These are phyloP conservation scores for Caenorhabditis inopinata DNA, from an alignment of 1,140 invertebrate species.

Conservation along the genomic window DNA sequence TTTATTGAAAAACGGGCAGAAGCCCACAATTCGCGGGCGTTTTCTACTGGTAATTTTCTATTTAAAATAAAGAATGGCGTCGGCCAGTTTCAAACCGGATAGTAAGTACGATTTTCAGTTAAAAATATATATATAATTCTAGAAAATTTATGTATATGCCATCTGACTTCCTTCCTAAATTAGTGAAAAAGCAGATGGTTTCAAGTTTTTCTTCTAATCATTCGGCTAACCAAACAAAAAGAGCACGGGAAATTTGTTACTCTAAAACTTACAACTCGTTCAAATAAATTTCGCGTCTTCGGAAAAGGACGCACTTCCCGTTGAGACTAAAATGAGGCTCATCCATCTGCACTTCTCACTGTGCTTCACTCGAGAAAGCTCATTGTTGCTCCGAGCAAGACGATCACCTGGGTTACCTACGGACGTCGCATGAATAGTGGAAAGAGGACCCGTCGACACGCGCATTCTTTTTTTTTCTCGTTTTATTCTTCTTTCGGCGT, in stretches of 20 bases:
- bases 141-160: too few species aligned
- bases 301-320: not conserved
- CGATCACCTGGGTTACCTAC: slow-evolving; percentile 31
- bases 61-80: too few species aligned
- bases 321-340: slow-evolving; percentile 12
- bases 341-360: slow-evolving; percentile 19
- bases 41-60: too few species aligned
- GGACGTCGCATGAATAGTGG: not conserved
- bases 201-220: too few species aligned
- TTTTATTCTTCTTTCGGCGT: slow-evolving; percentile 26
- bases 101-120: too few species aligned
- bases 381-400: slow-evolving; percentile 22
- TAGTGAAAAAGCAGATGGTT: too few species aligned
- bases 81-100: too few species aligned
- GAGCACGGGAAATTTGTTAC: too few species aligned
- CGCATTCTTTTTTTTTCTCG: slow-evolving; percentile 17
- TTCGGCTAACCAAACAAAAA: not conserved
- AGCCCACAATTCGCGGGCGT: too few species aligned
- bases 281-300: not conserved
- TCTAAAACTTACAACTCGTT: not conserved
- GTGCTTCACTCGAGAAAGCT: not conserved
- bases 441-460: not conserved
- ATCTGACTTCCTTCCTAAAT: too few species aligned
- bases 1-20: too few species aligned
- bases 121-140: too few species aligned